Evolutionary conservation across 2,797 vertebrate genomes (phyloP), one percentile per base, ranked within the genome.

Genomic region (Ciconia nigra): DNA sequence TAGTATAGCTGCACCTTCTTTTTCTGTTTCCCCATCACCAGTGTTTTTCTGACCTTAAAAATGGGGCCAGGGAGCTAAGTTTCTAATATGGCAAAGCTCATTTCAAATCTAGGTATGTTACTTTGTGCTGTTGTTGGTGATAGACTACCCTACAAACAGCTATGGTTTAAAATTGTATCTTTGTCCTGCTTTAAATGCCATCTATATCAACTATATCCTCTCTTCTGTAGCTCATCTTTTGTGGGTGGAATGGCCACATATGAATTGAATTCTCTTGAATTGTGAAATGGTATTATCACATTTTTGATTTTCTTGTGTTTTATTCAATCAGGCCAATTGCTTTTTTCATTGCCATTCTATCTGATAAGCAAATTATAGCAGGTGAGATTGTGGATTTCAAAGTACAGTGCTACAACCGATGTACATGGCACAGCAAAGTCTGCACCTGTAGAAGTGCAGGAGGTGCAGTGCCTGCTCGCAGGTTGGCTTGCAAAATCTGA

Each of bases 261-360:
- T 13, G 31, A 59, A 16, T 47, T 39, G 25, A 79, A 28, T 83
- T 54, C 10, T 59, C 28, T 59, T 67, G 39, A 51, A 35, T 84
- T 87, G 51, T 73, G 33, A 28, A 73, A 11, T 20, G 14, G 13
- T 20, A 7, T 33, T 82, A 28, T 14, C 0, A 0, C 0, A 0
- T 77, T 51, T 76, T 44, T 20, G 15, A 1, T 72, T 90, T 65
- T 54, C 29, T 41, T 37, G 22, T 49, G 22, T 41, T 74, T 72
- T 41, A 46, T 85, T 81, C 42, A 16, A 2, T 57, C 11, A 19
- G 35, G 4, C 16, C 9, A 54, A 13, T 79, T 82, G 11, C 17
- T 46, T 46, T 76, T 65, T 84, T 52, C 12, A 5, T 28, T 41
- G 24, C 9, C n/a, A 7, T 80, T 87, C 17, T 15, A 5, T 39